Evolutionary conservation across 2,888 invertebrate genomes (phyloP), one percentile per base, ranked within the genome.

Genomic region (Spicauda simplicius): DNA sequence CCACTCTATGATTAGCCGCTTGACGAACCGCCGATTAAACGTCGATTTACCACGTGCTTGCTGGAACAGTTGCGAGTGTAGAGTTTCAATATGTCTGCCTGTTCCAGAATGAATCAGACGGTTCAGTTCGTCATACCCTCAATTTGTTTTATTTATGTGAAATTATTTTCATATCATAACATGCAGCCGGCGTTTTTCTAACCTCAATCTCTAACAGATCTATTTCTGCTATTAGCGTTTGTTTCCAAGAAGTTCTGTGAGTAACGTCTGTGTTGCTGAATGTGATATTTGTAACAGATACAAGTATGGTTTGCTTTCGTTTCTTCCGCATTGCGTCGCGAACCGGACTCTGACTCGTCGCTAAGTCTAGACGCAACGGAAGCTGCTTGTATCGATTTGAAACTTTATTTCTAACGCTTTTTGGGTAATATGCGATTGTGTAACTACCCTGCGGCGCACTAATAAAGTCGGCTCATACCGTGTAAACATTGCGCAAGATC

Each of bases 61-160:
- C 85, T 88, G 88, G 87, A 88, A 76, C 33, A 18, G 53, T 55
- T 80, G 81, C 74, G 80, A 80, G 90, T 89, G 85, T 92, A 85
- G 84, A 87, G 86, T 92, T 92, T 83, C 91, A 92, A 86, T 80
- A 88, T 88, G 89, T 90, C 90, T 80, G 90, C 88, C 85, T 80
- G 86, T 84, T 88, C 86, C 87, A 87, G 87, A 87, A 86, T 81
- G 63, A 74, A 72, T 71, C 60, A 65, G 65, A 64, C 59, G 59
- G 53, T 84, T 83, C 82, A 81, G 74, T 75, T 76, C 81, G 84
- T 85, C 85, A 82, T 81, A 82, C 77, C 76, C 71, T 70, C 76
- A 74, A 79, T 79, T 79, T 80, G 71, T 70, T 72, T 69, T 77
- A 80, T 74, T 77, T 76, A 75, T 76, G 73, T 71, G 62, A 69